Conservation (phyloP, 2,113 vertebrate genomes). For the Engraulis encrasicolus region DNA sequence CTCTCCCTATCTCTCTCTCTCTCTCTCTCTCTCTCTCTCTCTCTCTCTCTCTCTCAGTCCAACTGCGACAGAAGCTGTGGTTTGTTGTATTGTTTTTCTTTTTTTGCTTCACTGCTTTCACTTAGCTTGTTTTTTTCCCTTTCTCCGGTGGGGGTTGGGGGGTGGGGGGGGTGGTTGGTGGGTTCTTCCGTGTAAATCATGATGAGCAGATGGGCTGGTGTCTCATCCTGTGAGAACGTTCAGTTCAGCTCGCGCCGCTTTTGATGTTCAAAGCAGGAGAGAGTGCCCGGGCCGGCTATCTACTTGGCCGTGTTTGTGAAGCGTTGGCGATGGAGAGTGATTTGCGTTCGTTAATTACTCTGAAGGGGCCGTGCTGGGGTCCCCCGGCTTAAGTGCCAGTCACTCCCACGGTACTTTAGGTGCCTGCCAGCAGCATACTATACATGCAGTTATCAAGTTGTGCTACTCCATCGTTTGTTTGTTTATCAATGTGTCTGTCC, state of each 20-base stretch:
- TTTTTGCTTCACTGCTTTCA: neutral
- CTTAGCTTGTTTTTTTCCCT: neutral
- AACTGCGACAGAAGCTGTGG: neutral
- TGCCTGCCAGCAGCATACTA: no score
- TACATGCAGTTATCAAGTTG: neutral
- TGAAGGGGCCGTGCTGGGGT: slow-evolving; percentile 37
- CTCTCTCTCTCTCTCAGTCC: neutral
- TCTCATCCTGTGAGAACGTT: slow-evolving; percentile 19
- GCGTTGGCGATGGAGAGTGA: slow-evolving; percentile 22
- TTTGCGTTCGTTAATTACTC: slow-evolving; percentile 23
- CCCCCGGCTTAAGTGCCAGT: neutral
- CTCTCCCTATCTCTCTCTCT: neutral
- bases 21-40: neutral
- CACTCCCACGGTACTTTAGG: slow-evolving; percentile 19
- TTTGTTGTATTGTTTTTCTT: neutral
- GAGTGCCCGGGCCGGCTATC: neutral
- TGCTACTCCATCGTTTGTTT: no score
- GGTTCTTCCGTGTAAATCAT: no score
- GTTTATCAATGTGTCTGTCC: no score
- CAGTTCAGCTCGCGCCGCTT: slow-evolving; percentile 31
- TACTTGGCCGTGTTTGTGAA: neutral
- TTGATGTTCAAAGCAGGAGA: slow-evolving; percentile 45
- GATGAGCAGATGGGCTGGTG: slow-evolving; percentile 12
- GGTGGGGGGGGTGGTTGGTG: neutral
- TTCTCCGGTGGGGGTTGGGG: no score